These are phyloP conservation scores for Latrodectus geometricus DNA, from an alignment of 1,140 invertebrate genomes.

Conservation along the genomic window DNA sequence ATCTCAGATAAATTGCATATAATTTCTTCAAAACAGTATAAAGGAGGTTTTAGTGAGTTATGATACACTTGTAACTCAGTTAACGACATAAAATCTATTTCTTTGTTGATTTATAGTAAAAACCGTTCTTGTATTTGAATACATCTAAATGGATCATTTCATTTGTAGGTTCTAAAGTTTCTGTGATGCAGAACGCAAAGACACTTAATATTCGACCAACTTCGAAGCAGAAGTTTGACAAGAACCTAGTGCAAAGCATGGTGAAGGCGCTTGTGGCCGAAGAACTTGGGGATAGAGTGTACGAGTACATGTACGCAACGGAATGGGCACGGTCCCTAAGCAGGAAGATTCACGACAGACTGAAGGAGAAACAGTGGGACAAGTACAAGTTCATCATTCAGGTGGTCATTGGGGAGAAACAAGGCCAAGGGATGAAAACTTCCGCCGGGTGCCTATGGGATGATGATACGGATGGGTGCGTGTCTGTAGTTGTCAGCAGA, in stretches of 20 bases:
- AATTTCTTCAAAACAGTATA: too few relatives aligned
- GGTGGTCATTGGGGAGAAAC: constrained; percentile 25
- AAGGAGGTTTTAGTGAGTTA: too few relatives aligned
- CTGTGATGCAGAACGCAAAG: constrained; percentile 10
- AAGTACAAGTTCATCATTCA: constrained; percentile 38
- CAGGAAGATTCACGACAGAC: constrained; percentile 7
- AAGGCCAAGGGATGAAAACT: constrained; percentile 27
- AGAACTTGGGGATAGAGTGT: constrained; percentile 8
- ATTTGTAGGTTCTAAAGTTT: too few relatives aligned
- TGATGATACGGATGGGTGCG: constrained; percentile 20
- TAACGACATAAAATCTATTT: too few relatives aligned
- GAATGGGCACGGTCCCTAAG: constrained; percentile 9
- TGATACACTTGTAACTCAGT: too few relatives aligned
- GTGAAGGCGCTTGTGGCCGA: background rate
- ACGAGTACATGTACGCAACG: constrained; percentile 13
- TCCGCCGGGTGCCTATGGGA: constrained; percentile 28
- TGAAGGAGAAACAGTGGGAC: background rate
- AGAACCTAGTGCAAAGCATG: background rate
- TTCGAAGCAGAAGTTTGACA: background rate
- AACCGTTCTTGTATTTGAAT: too few relatives aligned
- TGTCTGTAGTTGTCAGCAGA: constrained; percentile 11
- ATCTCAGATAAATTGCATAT: too few relatives aligned
- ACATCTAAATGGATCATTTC: too few relatives aligned
- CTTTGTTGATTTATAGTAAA: too few relatives aligned
- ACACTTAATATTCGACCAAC: constrained; percentile 22